Conservation (phyloP, 1,140 invertebrate genomes). For the Aculops lycopersici region DNA sequence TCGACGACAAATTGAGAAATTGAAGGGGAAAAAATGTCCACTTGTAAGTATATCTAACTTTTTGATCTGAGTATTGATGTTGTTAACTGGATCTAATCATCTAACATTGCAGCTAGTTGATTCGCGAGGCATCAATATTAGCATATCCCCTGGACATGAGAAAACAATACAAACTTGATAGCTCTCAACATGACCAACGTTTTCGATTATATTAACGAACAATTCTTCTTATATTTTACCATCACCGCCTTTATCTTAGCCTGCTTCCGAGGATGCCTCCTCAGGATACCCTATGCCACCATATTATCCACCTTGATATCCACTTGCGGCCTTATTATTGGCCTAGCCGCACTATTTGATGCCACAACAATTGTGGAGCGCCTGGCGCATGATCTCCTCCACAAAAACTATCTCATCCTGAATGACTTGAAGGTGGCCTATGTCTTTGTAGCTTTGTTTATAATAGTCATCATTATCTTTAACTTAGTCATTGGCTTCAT, state of each 20-base stretch:
- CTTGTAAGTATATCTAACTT: too few relatives aligned
- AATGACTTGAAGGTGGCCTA: constrained; percentile 6
- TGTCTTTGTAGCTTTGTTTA: constrained; percentile 1
- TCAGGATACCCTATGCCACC: constrained; percentile 4
- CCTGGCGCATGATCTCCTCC: constrained; percentile 1
- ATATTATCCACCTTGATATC: constrained; percentile 2
- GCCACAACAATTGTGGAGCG: constrained; percentile 2
- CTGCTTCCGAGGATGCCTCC: constrained; percentile 4
- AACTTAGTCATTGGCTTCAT: constrained; percentile 7
- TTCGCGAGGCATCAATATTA: too few relatives aligned
- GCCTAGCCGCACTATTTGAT: neutral
- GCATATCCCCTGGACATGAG: too few relatives aligned
- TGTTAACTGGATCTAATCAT: too few relatives aligned
- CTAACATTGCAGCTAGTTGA: too few relatives aligned
- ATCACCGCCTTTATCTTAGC: neutral
- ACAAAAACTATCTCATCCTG: constrained; percentile 2
- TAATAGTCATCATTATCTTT: constrained; percentile 3
- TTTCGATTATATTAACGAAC: neutral
- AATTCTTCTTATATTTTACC: neutral
- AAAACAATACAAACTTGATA: too few relatives aligned
- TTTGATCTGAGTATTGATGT: too few relatives aligned
- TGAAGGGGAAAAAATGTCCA: too few relatives aligned
- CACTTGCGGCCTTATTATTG: constrained; percentile 4
- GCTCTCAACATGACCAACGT: too few relatives aligned
- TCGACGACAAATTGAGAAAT: too few relatives aligned